These are phyloP conservation scores for Isotomurus palustris DNA, from an alignment of 2,888 invertebrate genomes.

Conservation along the genomic window DNA sequence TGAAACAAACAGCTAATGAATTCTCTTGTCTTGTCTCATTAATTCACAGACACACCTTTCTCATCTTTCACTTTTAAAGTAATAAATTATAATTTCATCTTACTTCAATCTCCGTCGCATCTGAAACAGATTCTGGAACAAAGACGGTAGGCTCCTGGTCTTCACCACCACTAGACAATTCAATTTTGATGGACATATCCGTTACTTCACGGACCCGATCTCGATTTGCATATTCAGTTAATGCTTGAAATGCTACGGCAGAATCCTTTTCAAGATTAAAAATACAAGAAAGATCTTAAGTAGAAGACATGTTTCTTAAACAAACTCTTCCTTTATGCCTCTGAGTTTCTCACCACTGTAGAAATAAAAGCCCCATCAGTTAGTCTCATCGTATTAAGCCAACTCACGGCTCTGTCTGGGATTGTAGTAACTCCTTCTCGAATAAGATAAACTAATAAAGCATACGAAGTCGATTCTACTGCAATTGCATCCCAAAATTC, in stretches of 20 bases:
- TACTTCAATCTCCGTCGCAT: constrained; percentile 46
- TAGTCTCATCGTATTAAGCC: constrained; percentile 52
- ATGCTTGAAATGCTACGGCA: constrained; percentile 50
- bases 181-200: constrained; percentile 50
- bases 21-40: too few relatives aligned
- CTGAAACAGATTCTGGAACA: constrained; percentile 46
- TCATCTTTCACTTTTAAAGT: not conserved
- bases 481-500: constrained; percentile 54
- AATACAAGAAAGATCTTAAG: not conserved
- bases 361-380: constrained; percentile 52
- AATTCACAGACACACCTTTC: too few relatives aligned
- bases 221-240: constrained; percentile 53
- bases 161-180: constrained; percentile 48
- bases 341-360: constrained; percentile 48
- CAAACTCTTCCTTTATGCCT: not conserved
- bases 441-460: constrained; percentile 53
- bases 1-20: too few relatives aligned
- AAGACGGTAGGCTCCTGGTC: constrained; percentile 45
- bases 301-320: not conserved
- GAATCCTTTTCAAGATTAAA: not conserved
- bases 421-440: constrained; percentile 50
- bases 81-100: constrained; percentile 6
- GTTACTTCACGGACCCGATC: constrained; percentile 52
- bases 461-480: constrained; percentile 56
- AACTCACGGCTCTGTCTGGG: constrained; percentile 50